Conservation (phyloP, 2,797 vertebrate genomes). For the Ciconia nigra region DNA sequence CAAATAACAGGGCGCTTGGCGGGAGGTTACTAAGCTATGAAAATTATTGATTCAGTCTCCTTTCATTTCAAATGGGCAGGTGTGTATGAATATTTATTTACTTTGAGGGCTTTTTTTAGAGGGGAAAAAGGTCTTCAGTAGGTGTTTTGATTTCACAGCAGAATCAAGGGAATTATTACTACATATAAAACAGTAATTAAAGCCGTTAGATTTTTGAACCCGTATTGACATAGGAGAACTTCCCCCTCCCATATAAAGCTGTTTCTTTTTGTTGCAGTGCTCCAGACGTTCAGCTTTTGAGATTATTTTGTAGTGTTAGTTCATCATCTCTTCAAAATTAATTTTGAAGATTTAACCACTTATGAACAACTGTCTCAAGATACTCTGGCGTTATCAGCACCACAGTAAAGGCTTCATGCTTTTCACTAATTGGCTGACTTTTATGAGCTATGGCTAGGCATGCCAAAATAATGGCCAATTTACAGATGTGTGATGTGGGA, state of each 20-base stretch:
- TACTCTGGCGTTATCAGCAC: neutral
- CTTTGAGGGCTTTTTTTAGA: slow-evolving; percentile 42
- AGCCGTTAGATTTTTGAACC: neutral
- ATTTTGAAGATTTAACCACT: neutral
- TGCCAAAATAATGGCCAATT: neutral
- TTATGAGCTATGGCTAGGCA: neutral
- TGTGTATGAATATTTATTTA: slow-evolving; percentile 74
- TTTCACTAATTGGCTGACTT: neutral
- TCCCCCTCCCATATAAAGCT: neutral
- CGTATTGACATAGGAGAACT: neutral
- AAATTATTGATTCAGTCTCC: slow-evolving; percentile 21
- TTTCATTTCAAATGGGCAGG: slow-evolving; percentile 60
- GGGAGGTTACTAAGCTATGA: neutral
- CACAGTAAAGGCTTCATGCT: neutral
- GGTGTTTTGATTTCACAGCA: slow-evolving; percentile 45
- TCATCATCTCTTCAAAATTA: neutral
- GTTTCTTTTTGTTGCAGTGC: neutral
- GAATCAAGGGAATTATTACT: slow-evolving; percentile 46
- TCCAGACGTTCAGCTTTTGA: neutral
- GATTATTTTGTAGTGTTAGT: rapidly evolving
- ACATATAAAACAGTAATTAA: slow-evolving; percentile 28
- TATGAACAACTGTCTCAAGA: rapidly evolving
- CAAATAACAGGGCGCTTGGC: neutral
- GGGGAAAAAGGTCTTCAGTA: neutral
- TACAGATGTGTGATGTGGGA: neutral